A percentile compares a stretch with the other conserved stretches of the same genome.
These are phyloP conservation scores for Enteromius argenteus DNA, from an alignment of 2,797 vertebrate genomes.

Conservation along the genomic window DNA sequence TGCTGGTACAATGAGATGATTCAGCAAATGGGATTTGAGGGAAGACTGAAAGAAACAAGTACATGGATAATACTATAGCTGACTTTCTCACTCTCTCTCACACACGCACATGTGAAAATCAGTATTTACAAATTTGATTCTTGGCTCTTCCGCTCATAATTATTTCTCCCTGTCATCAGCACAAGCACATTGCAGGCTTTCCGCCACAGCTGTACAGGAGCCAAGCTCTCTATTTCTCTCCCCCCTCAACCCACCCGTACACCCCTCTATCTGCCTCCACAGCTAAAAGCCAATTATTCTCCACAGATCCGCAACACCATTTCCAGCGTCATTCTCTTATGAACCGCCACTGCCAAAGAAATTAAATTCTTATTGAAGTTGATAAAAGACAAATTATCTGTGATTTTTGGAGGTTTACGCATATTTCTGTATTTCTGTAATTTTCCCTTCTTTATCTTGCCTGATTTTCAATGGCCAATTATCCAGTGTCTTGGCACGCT, in stretches of 20 bases:
- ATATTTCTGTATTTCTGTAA: conserved; percentile 44
- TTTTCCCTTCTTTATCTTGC: conserved; percentile 50
- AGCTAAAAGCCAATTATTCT: conserved; percentile 82
- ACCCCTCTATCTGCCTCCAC: conserved; percentile 68
- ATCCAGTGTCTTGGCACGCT: conserved; percentile 59
- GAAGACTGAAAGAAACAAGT: neutral
- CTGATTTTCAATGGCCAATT: conserved; percentile 63
- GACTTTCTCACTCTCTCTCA: conserved; percentile 48
- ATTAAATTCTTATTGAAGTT: conserved; percentile 73
- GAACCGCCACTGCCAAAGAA: conserved; percentile 67
- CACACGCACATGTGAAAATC: conserved; percentile 56
- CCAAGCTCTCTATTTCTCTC: conserved; percentile 70
- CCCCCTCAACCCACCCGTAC: conserved; percentile 63
- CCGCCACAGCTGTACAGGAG: conserved; percentile 74
- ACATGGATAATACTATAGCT: conserved; percentile 48
- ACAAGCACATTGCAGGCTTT: conserved; percentile 76
- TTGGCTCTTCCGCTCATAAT: conserved; percentile 80
- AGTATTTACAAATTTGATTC: conserved; percentile 80
- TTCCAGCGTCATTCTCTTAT: conserved; percentile 76
- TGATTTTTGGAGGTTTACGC: conserved; percentile 61
- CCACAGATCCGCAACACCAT: conserved; percentile 76
- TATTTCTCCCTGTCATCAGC: conserved; percentile 79
- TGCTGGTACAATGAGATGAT: neutral
- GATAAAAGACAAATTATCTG: conserved; percentile 67
- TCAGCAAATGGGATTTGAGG: neutral